phyloP scores from a whole-genome alignment of 2,113 vertebrate species.

The Pachyramphus minor region DNA sequence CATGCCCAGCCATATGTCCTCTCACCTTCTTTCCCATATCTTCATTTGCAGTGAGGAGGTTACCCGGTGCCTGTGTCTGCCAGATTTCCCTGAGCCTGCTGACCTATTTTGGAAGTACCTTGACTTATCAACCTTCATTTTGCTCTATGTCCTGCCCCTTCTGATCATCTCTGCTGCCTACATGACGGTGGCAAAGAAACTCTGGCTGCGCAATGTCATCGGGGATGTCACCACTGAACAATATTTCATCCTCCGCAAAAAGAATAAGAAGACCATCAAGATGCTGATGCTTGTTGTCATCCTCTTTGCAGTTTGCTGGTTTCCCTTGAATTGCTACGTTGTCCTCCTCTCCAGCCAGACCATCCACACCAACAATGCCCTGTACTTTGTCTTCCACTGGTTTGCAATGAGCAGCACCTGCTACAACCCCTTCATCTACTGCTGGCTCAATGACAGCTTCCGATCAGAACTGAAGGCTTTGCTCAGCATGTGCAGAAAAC shows the following conservation, averaged over 20 bases:
- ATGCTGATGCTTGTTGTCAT: constrained; percentile 91
- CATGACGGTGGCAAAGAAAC: constrained; percentile 82
- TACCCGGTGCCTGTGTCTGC: constrained; percentile 86
- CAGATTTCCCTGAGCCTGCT: constrained; percentile 89
- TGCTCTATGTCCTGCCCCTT: constrained; percentile 90
- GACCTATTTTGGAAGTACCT: constrained; percentile 94
- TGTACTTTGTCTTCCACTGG: constrained; percentile 95
- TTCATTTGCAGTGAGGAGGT: constrained; percentile 75
- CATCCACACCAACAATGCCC: constrained; percentile 83
- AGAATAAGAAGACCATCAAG: constrained; percentile 87
- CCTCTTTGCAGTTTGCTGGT: constrained; percentile 92
- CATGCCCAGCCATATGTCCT: rapidly evolving
- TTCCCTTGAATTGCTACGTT: constrained; percentile 93
- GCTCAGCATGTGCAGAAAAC: constrained; percentile 78
- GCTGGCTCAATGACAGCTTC: constrained; percentile 92
- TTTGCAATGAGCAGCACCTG: constrained; percentile 95
- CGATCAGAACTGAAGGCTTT: constrained; percentile 84
- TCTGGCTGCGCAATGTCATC: constrained; percentile 87
- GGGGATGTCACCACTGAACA: constrained; percentile 89
- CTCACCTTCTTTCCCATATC: background rate
- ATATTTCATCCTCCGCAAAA: constrained; percentile 80
- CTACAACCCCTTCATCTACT: constrained; percentile 97
- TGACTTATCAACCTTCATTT: constrained; percentile 86
- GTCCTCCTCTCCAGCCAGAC: constrained; percentile 89
- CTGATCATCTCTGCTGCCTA: constrained; percentile 88